Evolutionary conservation across 2,888 invertebrate species (phyloP), one percentile per base, ranked within the genome.

Genomic region (Eilema depressum): DNA sequence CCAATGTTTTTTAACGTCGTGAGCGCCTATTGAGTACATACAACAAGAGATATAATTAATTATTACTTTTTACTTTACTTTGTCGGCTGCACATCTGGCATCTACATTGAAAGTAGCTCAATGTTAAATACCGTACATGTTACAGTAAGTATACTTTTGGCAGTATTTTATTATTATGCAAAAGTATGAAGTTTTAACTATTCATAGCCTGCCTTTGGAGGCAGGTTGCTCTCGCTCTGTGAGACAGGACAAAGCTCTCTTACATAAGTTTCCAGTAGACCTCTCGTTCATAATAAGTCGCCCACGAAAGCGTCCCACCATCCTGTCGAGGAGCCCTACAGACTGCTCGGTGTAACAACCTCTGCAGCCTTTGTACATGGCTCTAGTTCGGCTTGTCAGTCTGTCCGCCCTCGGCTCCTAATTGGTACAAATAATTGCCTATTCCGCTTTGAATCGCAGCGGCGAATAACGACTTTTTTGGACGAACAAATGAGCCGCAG

Each of bases 401-500:
- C 66, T 23, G 67, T 70, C 65, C 68, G 65, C 71, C 66, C 56
- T 66, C 59, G n/a, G 41, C 62, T 61, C 69, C 67, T 75, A 81
- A 80, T 79, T 77, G 80, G 69, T 56, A 70, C 59, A 81, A 79
- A 79, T 77, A 69, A 81, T 77, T 68, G 79, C 66, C 71, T 67
- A 70, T 76, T 76, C 71, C 77, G 69, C 74, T 79, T 77, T 73
- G 63, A 63, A 33, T 69, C 41, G 26, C 47, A 17, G 63, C 69
- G 60, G 61, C 56, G 57, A 26, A 68, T 30, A 67, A 47, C 20
- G 63, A 79, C 77, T 74, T 78, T 81, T 79, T 82, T 73, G 76
- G 82, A 71, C 70, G 69, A 77, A 74, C 78, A 79, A 81, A 76
- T 75, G 73, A 78, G 74, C 69, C 68, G 28, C 67, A 2, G 57